These are phyloP conservation scores for Gymnorhina tibicen DNA, from an alignment of 2,113 vertebrate species.

Conservation along the genomic window DNA sequence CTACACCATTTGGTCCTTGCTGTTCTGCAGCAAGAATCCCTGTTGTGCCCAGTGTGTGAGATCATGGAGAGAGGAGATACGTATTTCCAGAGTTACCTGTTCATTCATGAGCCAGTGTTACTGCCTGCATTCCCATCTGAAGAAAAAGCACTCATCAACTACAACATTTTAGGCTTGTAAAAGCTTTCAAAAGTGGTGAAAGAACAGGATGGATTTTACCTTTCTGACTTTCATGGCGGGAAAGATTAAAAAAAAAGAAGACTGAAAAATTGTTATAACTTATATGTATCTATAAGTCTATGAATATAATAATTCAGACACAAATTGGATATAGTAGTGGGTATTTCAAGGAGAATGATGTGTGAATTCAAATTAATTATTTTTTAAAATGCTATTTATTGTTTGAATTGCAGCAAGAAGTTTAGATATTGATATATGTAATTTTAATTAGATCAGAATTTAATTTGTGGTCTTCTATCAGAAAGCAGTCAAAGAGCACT, in stretches of 20 bases:
- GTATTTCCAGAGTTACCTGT: slow-evolving; percentile 37
- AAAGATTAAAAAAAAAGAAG: not conserved
- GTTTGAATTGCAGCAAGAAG: not conserved
- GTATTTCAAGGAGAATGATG: not conserved
- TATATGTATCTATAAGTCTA: not conserved
- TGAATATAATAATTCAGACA: not conserved
- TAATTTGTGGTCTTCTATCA: not conserved
- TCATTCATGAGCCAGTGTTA: not conserved
- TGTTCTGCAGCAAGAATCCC: slow-evolving; percentile 67
- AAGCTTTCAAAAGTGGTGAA: not conserved
- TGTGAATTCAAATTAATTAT: not conserved
- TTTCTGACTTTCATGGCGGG: not conserved
- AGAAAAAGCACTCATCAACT: not conserved
- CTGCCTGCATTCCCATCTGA: slow-evolving; percentile 3
- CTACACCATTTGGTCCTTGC: slow-evolving; percentile 74
- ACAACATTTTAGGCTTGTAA: not conserved
- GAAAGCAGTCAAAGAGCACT: not conserved
- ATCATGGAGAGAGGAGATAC: slow-evolving; percentile 12
- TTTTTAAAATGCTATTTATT: not conserved
- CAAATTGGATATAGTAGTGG: not conserved
- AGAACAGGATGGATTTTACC: not conserved
- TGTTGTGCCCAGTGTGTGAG: slow-evolving; percentile 62
- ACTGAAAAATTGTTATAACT: not conserved
- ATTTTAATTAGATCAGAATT: not conserved
- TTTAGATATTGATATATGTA: too few species aligned